Evolutionary conservation across 2,797 vertebrate genomes (phyloP), one percentile per base, ranked within the genome.

Genomic region (Neosilurus mollespiculum): DNA sequence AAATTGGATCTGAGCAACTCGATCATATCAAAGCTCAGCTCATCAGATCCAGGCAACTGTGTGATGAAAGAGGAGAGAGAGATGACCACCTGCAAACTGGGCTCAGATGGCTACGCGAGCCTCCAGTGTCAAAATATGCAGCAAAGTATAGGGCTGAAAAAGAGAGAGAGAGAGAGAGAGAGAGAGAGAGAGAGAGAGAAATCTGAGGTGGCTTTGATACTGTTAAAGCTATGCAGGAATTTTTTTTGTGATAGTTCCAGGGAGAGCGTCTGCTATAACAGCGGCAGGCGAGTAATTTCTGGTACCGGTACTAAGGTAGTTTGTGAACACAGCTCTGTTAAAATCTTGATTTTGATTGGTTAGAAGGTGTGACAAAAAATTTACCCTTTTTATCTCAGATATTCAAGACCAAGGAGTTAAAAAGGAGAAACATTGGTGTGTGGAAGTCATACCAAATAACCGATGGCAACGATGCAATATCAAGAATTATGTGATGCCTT

Each of bases 1-100:
- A 85, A 83, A 80, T 86, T 83, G 80, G 72, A 89, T 83, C 59
- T 12, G n/a, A 71, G 76, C 73, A 62, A 43, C 67, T 81, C 22
- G n/a, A 81, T 81, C 80, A 81, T 62, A 87, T 86, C 80, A 87
- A 89, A 88, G 67, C 62, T 67, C 72, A 75, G 85, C 81, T 81
- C 81, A 79, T 87, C 73, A 86, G 82, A 83, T 87, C 80, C 26
- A 8, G 78, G 22, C 83, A 78, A 76, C 30, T 77, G 37, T 51
- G 56, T 84, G 85, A 88, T 85, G 83, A 84, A 87, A 87, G 82
- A 64, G 43, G 22, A 85, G 26, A 85, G 84, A 84, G 26, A 86
- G 84, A 84, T 75, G 87, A 84, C 87, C 87, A 85, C 81, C 81
- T 86, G 85, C 81, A 43, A 43, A 88, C 18, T 70, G 20, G 71